A percentile compares a stretch with the other conserved stretches of the same genome.
Conservation (phyloP, 2,888 invertebrate species). For the Lasiommata megera region DNA sequence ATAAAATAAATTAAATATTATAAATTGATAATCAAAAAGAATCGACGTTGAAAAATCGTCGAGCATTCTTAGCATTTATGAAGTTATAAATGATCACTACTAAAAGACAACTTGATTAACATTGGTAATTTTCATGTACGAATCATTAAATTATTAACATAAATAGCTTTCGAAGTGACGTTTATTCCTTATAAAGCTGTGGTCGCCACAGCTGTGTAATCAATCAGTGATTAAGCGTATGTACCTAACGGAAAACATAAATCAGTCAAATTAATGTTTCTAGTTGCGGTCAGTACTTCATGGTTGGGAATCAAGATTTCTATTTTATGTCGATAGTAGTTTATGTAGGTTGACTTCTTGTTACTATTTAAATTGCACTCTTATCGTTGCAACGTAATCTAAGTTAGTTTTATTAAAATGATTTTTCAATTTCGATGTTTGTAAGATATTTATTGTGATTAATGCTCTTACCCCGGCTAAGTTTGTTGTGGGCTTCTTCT, state of each 20-base stretch:
- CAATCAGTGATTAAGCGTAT: constrained; percentile 32
- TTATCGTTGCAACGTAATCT: neutral
- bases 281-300: constrained; percentile 31
- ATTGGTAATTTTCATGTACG: constrained; percentile 22
- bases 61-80: constrained; percentile 6
- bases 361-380: constrained; percentile 1
- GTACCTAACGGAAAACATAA: constrained; percentile 34
- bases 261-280: constrained; percentile 37
- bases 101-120: constrained; percentile 20
- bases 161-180: constrained; percentile 31
- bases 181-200: constrained; percentile 33
- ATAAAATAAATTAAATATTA: neutral
- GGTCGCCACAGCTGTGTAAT: constrained; percentile 30
- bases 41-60: constrained; percentile 1
- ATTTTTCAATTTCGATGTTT: neutral
- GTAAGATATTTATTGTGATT: too few species aligned
- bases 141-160: constrained; percentile 32
- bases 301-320: constrained; percentile 24
- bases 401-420: neutral
- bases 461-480: too few species aligned
- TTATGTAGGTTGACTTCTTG: constrained; percentile 9
- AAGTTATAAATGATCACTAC: constrained; percentile 12
- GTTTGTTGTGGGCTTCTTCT: too few species aligned
- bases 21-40: neutral
- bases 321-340: constrained; percentile 11